Percentiles rank a stretch among this genome's conserved stretches.
Conservation (phyloP, 1,140 invertebrate genomes). For the Araneus ventricosus region DNA sequence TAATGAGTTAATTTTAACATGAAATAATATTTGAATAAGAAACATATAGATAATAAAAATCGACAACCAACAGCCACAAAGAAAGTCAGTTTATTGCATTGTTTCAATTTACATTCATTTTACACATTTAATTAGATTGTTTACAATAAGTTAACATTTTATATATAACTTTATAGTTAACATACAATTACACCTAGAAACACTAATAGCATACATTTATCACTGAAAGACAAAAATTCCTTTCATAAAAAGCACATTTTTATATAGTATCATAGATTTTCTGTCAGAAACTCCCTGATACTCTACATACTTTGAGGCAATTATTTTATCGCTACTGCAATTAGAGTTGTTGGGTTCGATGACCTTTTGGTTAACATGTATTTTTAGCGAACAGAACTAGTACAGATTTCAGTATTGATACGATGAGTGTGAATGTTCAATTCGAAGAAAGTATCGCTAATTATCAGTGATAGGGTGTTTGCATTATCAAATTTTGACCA, state of each 20-base stretch:
- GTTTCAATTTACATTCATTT: slow-evolving; percentile 50
- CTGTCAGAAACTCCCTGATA: background rate
- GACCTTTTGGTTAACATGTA: too few relatives aligned
- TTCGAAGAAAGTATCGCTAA: too few relatives aligned
- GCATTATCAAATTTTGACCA: too few relatives aligned
- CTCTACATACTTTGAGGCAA: slow-evolving; percentile 15
- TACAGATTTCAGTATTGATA: too few relatives aligned
- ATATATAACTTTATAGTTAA: slow-evolving; percentile 41
- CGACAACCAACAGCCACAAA: background rate
- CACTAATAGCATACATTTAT: slow-evolving; percentile 9
- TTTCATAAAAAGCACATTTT: slow-evolving; percentile 9
- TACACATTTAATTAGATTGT: slow-evolving; percentile 28
- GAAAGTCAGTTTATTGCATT: slow-evolving; percentile 50
- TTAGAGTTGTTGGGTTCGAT: too few relatives aligned
- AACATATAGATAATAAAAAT: too few relatives aligned
- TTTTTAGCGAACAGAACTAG: too few relatives aligned
- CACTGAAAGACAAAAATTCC: slow-evolving; percentile 16
- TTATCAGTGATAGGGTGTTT: too few relatives aligned
- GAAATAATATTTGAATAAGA: too few relatives aligned
- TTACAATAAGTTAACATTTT: slow-evolving; percentile 38
- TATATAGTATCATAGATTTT: background rate
- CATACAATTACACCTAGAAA: slow-evolving; percentile 30
- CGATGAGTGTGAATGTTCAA: too few relatives aligned
- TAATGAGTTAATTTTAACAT: too few relatives aligned
- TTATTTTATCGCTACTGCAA: background rate